Conservation (phyloP, 2,797 vertebrate species). For the Rhinophrynus dorsalis region DNA sequence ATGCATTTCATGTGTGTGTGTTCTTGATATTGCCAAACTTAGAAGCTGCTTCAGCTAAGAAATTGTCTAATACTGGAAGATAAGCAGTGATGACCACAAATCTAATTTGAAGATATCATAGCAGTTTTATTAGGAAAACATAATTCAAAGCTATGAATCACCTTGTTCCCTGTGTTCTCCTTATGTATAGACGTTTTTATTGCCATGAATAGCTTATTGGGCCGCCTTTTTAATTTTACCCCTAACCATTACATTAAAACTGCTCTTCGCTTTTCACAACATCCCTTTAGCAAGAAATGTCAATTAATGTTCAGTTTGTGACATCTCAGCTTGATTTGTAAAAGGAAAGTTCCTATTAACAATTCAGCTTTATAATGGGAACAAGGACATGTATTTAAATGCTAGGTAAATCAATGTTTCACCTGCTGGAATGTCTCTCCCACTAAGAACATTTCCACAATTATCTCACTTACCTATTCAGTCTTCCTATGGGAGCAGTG, state of each 20-base stretch:
- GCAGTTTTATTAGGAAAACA: too few species aligned
- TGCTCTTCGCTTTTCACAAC: conserved; percentile 52
- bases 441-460: conserved; percentile 62
- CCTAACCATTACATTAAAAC: conserved; percentile 59
- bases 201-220: background rate
- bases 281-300: conserved; percentile 55
- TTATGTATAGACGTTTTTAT: too few species aligned
- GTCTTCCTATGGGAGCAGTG: conserved; percentile 53
- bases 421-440: conserved; percentile 59
- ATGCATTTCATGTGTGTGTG: too few species aligned
- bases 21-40: too few species aligned
- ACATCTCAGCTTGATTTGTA: conserved; percentile 52
- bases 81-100: too few species aligned
- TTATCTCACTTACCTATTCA: conserved; percentile 64
- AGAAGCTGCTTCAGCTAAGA: too few species aligned
- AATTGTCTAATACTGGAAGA: too few species aligned
- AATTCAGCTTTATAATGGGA: conserved; percentile 46
- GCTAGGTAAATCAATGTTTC: conserved; percentile 52
- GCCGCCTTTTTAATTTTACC: conserved; percentile 50
- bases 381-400: conserved; percentile 54
- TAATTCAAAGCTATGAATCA: too few species aligned
- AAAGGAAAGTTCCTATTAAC: conserved; percentile 49
- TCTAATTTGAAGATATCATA: too few species aligned
- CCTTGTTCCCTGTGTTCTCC: too few species aligned
- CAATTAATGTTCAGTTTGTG: conserved; percentile 66